Percentiles rank a stretch among this genome's conserved stretches.
phyloP scores from a whole-genome alignment of 2,113 vertebrate genomes.

The Bos taurus region DNA sequence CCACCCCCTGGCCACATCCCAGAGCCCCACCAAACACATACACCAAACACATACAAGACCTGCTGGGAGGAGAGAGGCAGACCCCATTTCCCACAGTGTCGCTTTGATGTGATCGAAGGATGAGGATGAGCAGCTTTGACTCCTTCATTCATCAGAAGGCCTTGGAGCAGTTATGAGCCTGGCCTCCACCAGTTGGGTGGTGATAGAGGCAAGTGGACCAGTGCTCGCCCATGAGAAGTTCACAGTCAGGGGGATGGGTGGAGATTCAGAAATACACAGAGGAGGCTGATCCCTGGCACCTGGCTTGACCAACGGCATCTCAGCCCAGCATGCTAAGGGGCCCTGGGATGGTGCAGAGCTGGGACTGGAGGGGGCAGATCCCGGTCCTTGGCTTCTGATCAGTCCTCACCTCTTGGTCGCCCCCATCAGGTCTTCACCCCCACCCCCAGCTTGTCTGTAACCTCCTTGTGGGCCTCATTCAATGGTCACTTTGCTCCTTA shows the following conservation, averaged over 20 bases:
- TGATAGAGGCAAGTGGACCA: too few species aligned
- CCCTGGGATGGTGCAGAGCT: neutral
- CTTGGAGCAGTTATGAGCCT: neutral
- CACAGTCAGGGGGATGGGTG: neutral
- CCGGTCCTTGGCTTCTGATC: neutral
- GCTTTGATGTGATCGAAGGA: neutral
- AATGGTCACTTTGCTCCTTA: neutral
- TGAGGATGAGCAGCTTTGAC: neutral
- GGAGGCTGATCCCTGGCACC: neutral
- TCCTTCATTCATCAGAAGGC: neutral
- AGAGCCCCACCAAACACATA: neutral
- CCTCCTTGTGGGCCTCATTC: accelerated
- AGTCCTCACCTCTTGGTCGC: neutral
- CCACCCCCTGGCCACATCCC: neutral
- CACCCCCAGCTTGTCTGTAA: neutral
- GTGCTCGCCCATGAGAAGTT: neutral
- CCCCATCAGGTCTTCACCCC: accelerated
- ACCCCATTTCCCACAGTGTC: accelerated
- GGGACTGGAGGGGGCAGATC: neutral
- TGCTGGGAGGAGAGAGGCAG: neutral
- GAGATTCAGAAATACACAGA: neutral
- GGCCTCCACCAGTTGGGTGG: neutral
- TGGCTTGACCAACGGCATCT: neutral
- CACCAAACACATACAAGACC: accelerated
- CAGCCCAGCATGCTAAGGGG: neutral